Percentiles rank a stretch among this genome's conserved stretches.
These are phyloP conservation scores for Hirundo rustica DNA, from an alignment of 2,797 vertebrate genomes.

Conservation along the genomic window DNA sequence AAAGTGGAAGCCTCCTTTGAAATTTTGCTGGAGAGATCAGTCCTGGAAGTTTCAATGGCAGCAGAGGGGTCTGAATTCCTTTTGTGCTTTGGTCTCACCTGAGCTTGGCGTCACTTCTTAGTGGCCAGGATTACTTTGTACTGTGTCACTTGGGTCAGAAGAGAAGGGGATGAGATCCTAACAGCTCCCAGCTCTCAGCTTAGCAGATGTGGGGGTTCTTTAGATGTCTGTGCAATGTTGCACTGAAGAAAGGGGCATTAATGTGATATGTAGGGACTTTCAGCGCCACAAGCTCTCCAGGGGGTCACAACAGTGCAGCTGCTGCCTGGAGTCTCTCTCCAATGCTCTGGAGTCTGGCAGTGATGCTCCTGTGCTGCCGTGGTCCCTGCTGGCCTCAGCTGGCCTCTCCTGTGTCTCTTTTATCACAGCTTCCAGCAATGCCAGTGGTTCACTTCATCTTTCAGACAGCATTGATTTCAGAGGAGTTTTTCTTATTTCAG, in stretches of 20 bases:
- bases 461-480: neutral
- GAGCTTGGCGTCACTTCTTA: neutral
- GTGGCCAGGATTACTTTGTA: neutral
- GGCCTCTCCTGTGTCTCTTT: neutral
- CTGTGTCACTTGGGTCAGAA: neutral
- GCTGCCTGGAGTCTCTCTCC: neutral
- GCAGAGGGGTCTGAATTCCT: neutral
- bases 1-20: neutral
- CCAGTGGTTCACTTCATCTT: neutral
- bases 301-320: neutral
- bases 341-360: neutral
- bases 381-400: neutral
- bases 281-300: neutral
- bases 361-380: neutral
- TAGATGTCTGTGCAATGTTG: neutral
- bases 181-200: neutral
- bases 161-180: neutral
- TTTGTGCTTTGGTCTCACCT: neutral
- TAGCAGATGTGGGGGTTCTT: neutral
- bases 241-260: neutral
- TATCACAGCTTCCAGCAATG: neutral
- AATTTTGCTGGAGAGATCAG: neutral
- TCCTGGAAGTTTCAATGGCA: neutral
- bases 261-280: rapidly evolving
- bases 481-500: neutral